A percentile compares a stretch with the other conserved stretches of the same genome.
phyloP scores from a whole-genome alignment of 1,140 invertebrate species.

The Cepaea nemoralis region DNA sequence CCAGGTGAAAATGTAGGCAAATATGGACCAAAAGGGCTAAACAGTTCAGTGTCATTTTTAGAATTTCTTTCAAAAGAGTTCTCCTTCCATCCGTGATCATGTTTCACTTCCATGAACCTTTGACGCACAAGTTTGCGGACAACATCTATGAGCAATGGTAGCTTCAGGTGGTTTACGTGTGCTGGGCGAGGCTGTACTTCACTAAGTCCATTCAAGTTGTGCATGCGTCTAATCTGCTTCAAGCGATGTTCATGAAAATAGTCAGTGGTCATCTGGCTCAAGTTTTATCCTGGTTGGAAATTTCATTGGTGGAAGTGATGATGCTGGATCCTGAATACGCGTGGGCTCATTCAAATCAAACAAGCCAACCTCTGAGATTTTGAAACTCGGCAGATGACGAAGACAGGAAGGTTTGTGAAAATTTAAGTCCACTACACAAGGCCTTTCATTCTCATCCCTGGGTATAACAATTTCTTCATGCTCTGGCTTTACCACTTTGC shows the following conservation, averaged over 20 bases:
- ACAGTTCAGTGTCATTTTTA: conserved; percentile 35
- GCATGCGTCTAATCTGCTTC: conserved; percentile 65
- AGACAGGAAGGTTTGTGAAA: neutral
- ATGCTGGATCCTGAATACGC: neutral
- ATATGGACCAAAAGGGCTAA: conserved; percentile 37
- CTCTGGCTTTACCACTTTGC: conserved; percentile 81
- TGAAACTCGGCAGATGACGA: neutral
- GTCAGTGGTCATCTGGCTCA: conserved; percentile 49
- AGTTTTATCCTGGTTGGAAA: conserved; percentile 27
- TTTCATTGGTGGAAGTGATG: neutral
- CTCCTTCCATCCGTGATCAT: neutral
- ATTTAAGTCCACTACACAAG: neutral
- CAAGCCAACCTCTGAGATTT: conserved; percentile 12
- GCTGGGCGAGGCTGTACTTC: conserved; percentile 46
- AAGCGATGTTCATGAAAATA: conserved; percentile 47
- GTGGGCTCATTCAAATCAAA: conserved; percentile 1
- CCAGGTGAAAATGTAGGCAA: conserved; percentile 41
- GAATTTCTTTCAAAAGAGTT: conserved; percentile 20
- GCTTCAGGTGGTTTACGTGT: conserved; percentile 58
- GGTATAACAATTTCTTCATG: conserved; percentile 40
- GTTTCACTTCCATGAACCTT: conserved; percentile 30
- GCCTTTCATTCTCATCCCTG: conserved; percentile 21
- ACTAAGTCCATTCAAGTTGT: conserved; percentile 60
- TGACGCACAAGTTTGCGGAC: conserved; percentile 71
- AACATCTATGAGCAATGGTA: conserved; percentile 70